phyloP scores from a whole-genome alignment of 1,140 invertebrate genomes.

The Drosophila pallidifrons region DNA sequence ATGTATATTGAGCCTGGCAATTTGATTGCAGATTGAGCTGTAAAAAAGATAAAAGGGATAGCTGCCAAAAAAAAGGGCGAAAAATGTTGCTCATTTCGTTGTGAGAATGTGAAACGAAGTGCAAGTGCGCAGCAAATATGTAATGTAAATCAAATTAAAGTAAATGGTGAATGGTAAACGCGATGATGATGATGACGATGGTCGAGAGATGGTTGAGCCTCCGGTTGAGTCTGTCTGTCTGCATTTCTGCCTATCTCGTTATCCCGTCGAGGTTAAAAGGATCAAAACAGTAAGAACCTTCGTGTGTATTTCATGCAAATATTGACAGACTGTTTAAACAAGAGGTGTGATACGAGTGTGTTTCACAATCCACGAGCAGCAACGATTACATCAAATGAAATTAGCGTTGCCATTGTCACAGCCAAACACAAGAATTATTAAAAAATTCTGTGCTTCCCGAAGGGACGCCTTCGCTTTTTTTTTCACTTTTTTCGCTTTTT shows the following conservation, averaged over 20 bases:
- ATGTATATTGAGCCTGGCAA: background rate
- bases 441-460: background rate
- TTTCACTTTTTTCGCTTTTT: background rate
- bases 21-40: conserved; percentile 8
- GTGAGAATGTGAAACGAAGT: conserved; percentile 2
- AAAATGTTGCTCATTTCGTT: background rate
- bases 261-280: conserved; percentile 35
- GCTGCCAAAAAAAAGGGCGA: background rate
- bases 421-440: conserved; percentile 35
- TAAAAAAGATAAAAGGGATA: conserved; percentile 7
- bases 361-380: too few species aligned
- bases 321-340: conserved; percentile 40
- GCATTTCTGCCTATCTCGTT: background rate
- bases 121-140: conserved; percentile 24
- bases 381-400: conserved; percentile 46
- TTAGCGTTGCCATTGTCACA: conserved; percentile 46
- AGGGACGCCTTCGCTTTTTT: background rate
- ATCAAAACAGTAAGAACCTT: conserved; percentile 39
- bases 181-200: conserved; percentile 2
- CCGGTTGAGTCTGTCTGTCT: background rate
- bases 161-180: conserved; percentile 45
- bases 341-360: conserved; percentile 26
- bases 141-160: conserved; percentile 53
- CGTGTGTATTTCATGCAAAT: conserved; percentile 46
- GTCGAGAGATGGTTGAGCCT: background rate